Percentiles rank a stretch among this genome's conserved stretches.
Conservation (phyloP, 2,113 vertebrate genomes). For the Myiozetetes cayanensis region DNA sequence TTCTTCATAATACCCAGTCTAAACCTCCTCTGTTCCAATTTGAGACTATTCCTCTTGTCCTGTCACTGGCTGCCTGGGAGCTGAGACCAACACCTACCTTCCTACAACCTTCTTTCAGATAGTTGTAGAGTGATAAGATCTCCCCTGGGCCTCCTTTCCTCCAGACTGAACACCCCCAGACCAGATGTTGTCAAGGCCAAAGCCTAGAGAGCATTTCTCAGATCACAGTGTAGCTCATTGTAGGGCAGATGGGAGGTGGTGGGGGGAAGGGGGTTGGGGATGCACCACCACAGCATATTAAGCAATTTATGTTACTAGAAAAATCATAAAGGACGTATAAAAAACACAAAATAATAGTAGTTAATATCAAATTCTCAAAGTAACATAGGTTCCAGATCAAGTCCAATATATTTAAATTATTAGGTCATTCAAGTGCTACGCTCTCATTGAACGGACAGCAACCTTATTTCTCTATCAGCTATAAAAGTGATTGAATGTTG, state of each 20-base stretch:
- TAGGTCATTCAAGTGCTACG: not conserved
- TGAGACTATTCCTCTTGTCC: not conserved
- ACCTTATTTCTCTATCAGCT: not conserved
- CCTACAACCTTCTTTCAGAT: not conserved
- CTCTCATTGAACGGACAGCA: not conserved
- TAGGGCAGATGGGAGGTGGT: not conserved
- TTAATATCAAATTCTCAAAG: not conserved
- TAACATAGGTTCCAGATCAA: not conserved
- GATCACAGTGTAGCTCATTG: not conserved
- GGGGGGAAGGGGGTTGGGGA: no score
- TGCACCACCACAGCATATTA: not conserved
- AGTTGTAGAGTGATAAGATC: not conserved
- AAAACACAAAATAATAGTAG: not conserved
- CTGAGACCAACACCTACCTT: not conserved
- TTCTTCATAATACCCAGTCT: not conserved
- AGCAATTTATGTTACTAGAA: not conserved
- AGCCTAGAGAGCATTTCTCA: not conserved
- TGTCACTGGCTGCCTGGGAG: not conserved
- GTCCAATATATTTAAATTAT: not conserved
- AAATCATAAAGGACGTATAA: not conserved
- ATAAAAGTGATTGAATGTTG: conserved; percentile 17
- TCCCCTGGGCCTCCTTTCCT: not conserved
- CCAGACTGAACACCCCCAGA: not conserved
- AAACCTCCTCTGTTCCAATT: not conserved
- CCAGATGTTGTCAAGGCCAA: not conserved